Conservation (phyloP, 2,113 vertebrate genomes). For the Ursus arctos region DNA sequence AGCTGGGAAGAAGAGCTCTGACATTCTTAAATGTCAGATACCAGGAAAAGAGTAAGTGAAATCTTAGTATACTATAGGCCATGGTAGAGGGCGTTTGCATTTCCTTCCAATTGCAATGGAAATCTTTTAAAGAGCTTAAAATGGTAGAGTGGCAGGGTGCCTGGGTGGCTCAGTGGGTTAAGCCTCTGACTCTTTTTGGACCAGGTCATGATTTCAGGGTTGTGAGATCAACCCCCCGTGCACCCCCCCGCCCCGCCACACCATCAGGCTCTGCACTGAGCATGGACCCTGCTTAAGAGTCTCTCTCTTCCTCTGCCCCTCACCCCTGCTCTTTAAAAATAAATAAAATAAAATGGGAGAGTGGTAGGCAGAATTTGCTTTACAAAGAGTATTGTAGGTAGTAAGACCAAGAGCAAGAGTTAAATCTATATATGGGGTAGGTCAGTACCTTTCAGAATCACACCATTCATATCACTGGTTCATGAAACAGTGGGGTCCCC, state of each 20-base stretch:
- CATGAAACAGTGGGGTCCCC: background rate
- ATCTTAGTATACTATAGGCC: background rate
- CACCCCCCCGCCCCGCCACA: too few species aligned
- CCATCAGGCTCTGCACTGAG: background rate
- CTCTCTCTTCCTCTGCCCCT: background rate
- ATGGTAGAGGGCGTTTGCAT: background rate
- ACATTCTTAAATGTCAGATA: background rate
- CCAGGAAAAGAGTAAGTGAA: background rate
- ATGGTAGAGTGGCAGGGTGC: background rate
- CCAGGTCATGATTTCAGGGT: background rate
- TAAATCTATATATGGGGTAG: background rate
- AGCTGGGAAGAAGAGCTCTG: background rate
- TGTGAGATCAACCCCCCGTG: background rate
- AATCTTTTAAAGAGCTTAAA: slow-evolving; percentile 6
- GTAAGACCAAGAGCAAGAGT: background rate
- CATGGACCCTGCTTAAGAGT: background rate
- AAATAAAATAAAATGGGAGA: background rate
- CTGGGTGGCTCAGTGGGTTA: background rate
- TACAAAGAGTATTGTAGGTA: background rate
- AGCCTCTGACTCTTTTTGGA: background rate
- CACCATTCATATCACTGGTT: background rate
- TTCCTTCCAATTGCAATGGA: background rate
- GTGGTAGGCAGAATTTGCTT: background rate
- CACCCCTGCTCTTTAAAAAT: background rate
- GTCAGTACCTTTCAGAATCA: background rate